A percentile compares a stretch with the other conserved stretches of the same genome.
These are phyloP conservation scores for Anguilla megastoma DNA, from an alignment of 2,797 vertebrate species.

Conservation along the genomic window DNA sequence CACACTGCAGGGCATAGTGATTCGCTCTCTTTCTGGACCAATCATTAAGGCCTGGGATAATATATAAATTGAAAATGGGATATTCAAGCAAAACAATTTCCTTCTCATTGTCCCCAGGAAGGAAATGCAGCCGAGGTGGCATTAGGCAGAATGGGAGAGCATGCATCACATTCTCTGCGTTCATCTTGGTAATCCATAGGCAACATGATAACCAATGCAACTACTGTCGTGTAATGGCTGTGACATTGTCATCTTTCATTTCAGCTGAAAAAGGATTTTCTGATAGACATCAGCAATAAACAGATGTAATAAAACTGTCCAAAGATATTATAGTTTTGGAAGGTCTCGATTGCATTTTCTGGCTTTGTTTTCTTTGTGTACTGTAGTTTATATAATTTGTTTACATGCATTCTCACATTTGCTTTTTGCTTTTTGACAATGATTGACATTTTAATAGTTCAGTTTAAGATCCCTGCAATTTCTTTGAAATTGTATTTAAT, in stretches of 20 bases:
- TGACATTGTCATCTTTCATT: slow-evolving; percentile 16
- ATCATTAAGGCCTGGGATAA: slow-evolving; percentile 59
- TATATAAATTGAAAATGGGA: slow-evolving; percentile 48
- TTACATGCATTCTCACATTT: background rate
- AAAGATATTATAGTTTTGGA: background rate
- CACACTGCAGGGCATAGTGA: slow-evolving; percentile 65
- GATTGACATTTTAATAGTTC: slow-evolving; percentile 16
- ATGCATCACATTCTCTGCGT: background rate
- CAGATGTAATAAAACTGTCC: background rate
- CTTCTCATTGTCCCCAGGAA: slow-evolving; percentile 2
- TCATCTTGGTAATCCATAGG: background rate
- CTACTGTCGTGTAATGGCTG: background rate
- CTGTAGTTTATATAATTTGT: background rate
- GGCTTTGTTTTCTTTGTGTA: background rate
- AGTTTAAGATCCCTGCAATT: background rate
- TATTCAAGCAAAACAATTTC: slow-evolving; percentile 28
- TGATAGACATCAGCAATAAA: slow-evolving; percentile 12
- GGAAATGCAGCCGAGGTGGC: slow-evolving; percentile 8
- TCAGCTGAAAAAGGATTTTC: slow-evolving; percentile 4
- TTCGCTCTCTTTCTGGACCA: slow-evolving; percentile 64
- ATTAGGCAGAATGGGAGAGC: background rate
- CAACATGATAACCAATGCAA: background rate
- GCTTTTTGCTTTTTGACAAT: background rate
- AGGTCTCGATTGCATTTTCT: background rate
- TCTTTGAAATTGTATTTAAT: background rate